Base-by-base conservation (phyloP, 2,888 invertebrate genomes). In the Aradus depressus region DNA sequence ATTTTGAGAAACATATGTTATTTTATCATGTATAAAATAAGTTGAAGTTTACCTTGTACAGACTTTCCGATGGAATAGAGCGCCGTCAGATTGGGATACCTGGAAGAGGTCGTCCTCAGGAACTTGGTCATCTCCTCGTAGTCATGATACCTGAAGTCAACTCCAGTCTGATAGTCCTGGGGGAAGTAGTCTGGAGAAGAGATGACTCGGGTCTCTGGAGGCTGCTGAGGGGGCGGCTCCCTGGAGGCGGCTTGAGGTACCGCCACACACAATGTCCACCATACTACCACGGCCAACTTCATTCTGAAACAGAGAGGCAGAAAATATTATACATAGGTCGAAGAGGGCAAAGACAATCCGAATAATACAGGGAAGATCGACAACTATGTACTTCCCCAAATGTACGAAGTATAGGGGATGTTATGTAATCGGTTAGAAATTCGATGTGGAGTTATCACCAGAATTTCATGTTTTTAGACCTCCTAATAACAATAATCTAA, bases 11-110 rank as follows among this genome's bases (percentile, higher is more conserved):
- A n/a, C n/a, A n/a, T n/a, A 16, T 18, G 16, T 22, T 28, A n/a
- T 50, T 28, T 55, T 2, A 16, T 41, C 22, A 8, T 21, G 14
- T 4, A n/a, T 39, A 19, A 4, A 8, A 19, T 8, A 2, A 3
- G 8, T 8, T 41, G 14, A 35, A 18, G 55, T 65, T 60, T 72
- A 85, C 88, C 91, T 79, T 89, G 84, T 3, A 90, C 87, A 25
- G 90, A 89, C 68, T 90, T 89, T 53, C 93, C 95, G 63, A 93
- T 89, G 53, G 90, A 89, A 70, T 93, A 93, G 25, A 95, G 74
- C 1, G 90, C 86, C 1, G 92, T 91, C 58, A 93, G 75, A 58
- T 87, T 81, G 0, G 92, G 90, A 69, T 84, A 88, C 42, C 76
- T 75, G 14, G 84, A 79, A 51, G 84, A 86, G 26, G 89, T 83